Conservation (phyloP, 2,888 invertebrate species). For the Odiellus spinosus region DNA sequence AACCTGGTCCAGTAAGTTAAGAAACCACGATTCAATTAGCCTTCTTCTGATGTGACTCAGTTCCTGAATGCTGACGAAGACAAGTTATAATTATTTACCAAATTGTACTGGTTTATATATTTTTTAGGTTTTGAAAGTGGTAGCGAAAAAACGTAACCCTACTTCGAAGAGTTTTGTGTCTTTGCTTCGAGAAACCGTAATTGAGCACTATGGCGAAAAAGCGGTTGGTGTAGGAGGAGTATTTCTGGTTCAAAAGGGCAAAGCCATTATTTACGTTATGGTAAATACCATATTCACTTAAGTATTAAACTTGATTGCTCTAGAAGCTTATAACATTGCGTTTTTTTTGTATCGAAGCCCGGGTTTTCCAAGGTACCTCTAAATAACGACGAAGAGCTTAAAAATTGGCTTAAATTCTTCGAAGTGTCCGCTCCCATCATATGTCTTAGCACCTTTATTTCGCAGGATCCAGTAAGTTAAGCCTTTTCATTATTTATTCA, state of each 20-base stretch:
- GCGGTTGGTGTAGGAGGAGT: conserved; percentile 73
- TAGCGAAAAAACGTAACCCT: conserved; percentile 46
- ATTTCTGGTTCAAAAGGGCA: conserved; percentile 66
- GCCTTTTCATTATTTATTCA: no score
- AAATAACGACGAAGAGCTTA: conserved; percentile 51
- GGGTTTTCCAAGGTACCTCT: conserved; percentile 68
- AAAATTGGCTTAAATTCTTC: conserved; percentile 76
- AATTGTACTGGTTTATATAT: no score
- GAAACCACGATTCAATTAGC: neutral
- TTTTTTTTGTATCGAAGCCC: conserved; percentile 36
- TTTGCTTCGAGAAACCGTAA: conserved; percentile 35
- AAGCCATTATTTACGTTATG: conserved; percentile 86
- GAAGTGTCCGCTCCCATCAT: conserved; percentile 77
- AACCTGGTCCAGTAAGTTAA: conserved; percentile 41
- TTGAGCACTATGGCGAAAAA: conserved; percentile 46
- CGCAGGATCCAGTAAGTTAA: conserved; percentile 56
- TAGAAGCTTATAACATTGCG: neutral
- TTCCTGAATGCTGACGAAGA: no score
- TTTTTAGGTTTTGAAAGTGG: conserved; percentile 51
- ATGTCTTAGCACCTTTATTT: conserved; percentile 71
- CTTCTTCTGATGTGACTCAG: no score
- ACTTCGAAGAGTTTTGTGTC: conserved; percentile 31
- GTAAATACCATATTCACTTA: conserved; percentile 21
- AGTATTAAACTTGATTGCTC: neutral
- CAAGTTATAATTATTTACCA: no score